phyloP scores from a whole-genome alignment of 2,797 vertebrate genomes.

The Sebastes kiyomatsui region DNA sequence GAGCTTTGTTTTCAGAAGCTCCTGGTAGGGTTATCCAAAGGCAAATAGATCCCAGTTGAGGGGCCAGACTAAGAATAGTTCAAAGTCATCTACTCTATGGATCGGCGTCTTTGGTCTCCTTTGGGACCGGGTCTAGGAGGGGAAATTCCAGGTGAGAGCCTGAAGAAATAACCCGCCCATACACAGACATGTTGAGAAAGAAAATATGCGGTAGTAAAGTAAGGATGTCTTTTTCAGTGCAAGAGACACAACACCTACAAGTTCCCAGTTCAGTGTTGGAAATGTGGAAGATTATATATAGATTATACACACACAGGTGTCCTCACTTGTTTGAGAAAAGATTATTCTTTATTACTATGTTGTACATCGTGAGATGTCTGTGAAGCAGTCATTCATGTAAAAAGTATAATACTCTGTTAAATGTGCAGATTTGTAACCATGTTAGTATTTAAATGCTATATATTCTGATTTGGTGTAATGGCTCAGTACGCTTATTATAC shows the following conservation, averaged over 20 bases:
- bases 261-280: not conserved
- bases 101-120: not conserved
- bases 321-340: not conserved
- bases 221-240: not conserved
- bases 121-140: not conserved
- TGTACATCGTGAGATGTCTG: not conserved
- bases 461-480: constrained; percentile 15
- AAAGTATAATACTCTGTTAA: not conserved
- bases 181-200: not conserved
- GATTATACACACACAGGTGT: not conserved
- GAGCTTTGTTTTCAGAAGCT: not conserved
- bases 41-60: not conserved
- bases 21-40: not conserved
- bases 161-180: not conserved
- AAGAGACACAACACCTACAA: not conserved
- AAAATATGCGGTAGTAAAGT: not conserved
- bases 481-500: constrained; percentile 21
- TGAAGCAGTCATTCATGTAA: too few species aligned
- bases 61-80: not conserved
- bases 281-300: not conserved
- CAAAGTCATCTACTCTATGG: not conserved
- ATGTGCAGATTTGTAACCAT: not conserved
- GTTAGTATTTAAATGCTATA: not conserved
- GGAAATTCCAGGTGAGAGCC: not conserved
- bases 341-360: not conserved